These are phyloP conservation scores for Sebastes vulpes DNA, from an alignment of 2,797 vertebrate species.

Conservation along the genomic window DNA sequence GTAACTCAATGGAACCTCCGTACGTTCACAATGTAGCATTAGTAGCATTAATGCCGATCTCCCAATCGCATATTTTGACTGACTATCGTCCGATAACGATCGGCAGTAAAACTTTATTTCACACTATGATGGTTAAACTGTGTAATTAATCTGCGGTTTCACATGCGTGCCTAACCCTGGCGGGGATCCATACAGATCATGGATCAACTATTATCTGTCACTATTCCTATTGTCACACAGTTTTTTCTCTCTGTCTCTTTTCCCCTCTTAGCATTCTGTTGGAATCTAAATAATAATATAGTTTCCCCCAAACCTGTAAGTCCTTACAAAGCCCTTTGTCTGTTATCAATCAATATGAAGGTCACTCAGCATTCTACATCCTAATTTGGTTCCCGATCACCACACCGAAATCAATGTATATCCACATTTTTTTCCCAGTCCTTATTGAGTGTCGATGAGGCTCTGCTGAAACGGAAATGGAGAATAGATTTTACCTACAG, in stretches of 20 bases:
- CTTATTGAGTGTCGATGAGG: slow-evolving; percentile 41
- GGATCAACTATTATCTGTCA: background rate
- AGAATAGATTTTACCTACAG: slow-evolving; percentile 61
- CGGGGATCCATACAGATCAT: rapidly evolving
- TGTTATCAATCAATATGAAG: slow-evolving; percentile 48
- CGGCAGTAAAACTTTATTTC: no score
- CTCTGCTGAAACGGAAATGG: slow-evolving; percentile 50
- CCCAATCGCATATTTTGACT: no score
- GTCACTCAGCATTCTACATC: slow-evolving; percentile 43
- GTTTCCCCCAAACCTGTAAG: background rate
- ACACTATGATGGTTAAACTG: no score
- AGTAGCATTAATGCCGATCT: no score
- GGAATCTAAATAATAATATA: slow-evolving; percentile 13
- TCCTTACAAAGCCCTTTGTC: slow-evolving; percentile 25
- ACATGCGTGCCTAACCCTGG: no score
- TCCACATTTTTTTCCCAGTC: slow-evolving; percentile 26
- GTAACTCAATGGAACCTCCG: no score
- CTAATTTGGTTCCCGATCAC: slow-evolving; percentile 65
- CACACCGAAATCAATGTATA: slow-evolving; percentile 42
- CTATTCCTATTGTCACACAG: background rate
- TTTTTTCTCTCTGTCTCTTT: background rate
- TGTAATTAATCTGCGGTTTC: no score
- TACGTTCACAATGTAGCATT: no score
- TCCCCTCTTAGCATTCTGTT: background rate
- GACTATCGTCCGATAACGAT: no score